Evolutionary conservation across 2,888 invertebrate species (phyloP), one percentile per base, ranked within the genome.

Genomic region (Synanthedon vespiformis): DNA sequence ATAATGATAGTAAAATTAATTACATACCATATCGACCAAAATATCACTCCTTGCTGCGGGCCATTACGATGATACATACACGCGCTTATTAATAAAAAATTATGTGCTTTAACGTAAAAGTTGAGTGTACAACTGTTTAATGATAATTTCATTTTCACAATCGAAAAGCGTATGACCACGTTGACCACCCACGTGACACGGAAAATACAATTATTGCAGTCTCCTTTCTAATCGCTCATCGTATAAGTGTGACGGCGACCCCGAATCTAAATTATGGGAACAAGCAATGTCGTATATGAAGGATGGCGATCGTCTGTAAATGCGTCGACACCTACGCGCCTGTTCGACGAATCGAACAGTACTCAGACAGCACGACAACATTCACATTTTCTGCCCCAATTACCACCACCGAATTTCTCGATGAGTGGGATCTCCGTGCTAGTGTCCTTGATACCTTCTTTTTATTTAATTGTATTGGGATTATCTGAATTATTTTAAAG

Each of bases 211-310:
- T 82, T 34, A 34, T 10, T 81, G 77, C 73, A 70, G 69, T 76
- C 77, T 77, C 84, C 82, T 85, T 85, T 86, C 86, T 85, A 85
- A 86, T 82, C 76, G 76, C 66, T 65, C 72, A 72, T 76, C 70
- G 72, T 69, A 44, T 48, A 48, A 81, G 80, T 84, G 79, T 81
- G 78, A 78, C 84, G 71, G 67, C 75, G 83, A 79, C 86, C 86
- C 78, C 82, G 81, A 85, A 83, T 79, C 74, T 66, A 80, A 84
- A 81, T 82, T 80, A 87, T 84, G 80, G 79, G 85, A 84, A 81
- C 83, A 72, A 75, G 78, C 67, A 77, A 79, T 79, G 80, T 80
- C 66, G 75, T 80, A 77, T 80, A 81, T 76, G 82, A 83, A 84
- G 80, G 80, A 84, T 85, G 74, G 69, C 63, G 65, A 60, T 61